Evolutionary conservation across 2,888 invertebrate genomes (phyloP).

Genomic region (Dione vanillae): DNA sequence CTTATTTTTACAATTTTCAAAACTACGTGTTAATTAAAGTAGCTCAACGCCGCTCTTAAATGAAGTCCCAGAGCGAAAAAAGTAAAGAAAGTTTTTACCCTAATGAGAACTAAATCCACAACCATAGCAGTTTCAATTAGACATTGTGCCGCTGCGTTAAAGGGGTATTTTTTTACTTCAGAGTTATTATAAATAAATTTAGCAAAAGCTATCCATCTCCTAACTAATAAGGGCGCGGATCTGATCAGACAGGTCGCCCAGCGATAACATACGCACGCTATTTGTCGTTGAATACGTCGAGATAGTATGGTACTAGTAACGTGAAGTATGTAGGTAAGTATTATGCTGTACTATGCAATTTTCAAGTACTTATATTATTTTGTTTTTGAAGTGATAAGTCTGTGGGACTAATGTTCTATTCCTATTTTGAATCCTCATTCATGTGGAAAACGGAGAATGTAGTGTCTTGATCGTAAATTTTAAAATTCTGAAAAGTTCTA

Average conservation of each 20-base stretch:
- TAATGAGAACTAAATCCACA: background rate
- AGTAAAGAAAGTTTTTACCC: no score
- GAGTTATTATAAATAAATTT: conserved; percentile 9
- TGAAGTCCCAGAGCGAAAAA: no score
- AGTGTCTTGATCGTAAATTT: no score
- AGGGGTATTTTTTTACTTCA: background rate
- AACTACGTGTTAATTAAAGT: no score
- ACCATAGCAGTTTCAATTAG: background rate
- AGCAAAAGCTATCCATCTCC: conserved; percentile 46
- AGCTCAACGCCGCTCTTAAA: no score
- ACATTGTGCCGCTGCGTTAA: background rate
- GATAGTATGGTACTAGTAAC: conserved; percentile 52
- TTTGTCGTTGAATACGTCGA: conserved; percentile 70
- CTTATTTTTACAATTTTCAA: no score
- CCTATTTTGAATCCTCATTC: no score
- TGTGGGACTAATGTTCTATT: no score
- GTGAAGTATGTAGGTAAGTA: conserved; percentile 54
- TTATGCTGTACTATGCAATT: conserved; percentile 45
- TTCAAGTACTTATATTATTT: no score
- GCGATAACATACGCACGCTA: conserved; percentile 59
- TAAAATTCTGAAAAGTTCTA: no score
- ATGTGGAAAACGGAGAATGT: no score
- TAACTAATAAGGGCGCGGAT: conserved; percentile 54
- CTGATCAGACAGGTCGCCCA: conserved; percentile 55
- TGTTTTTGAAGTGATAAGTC: no score